Evolutionary conservation across 2,888 invertebrate species (phyloP).

Genomic region (Phania funesta): DNA sequence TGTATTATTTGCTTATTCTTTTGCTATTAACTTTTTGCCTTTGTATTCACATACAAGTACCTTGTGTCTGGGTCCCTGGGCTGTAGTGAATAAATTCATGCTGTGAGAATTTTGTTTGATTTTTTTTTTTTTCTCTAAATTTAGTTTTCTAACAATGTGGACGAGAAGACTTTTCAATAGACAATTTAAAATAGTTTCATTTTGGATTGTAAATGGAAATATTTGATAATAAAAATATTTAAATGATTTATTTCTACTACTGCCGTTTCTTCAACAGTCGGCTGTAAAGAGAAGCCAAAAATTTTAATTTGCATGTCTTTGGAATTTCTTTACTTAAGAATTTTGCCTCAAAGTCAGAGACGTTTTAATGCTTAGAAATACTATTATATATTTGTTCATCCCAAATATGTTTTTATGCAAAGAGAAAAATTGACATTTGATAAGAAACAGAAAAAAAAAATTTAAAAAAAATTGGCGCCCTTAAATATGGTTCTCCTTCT

Average conservation of each 20-base stretch:
- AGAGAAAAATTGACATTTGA: too few species aligned
- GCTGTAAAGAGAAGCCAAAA: too few species aligned
- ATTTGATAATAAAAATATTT: background rate
- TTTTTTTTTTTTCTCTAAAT: background rate
- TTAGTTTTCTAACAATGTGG: background rate
- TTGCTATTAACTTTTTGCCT: constrained; percentile 15
- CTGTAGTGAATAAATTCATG: constrained; percentile 1
- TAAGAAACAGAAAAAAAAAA: too few species aligned
- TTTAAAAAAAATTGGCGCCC: too few species aligned
- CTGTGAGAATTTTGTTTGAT: constrained; percentile 28
- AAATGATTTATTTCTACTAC: background rate
- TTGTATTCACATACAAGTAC: background rate
- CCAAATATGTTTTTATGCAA: too few species aligned
- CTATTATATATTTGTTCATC: too few species aligned
- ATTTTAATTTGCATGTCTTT: too few species aligned
- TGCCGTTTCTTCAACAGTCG: background rate
- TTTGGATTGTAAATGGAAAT: background rate
- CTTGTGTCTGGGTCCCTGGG: background rate
- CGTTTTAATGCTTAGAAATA: too few species aligned
- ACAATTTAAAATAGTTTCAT: constrained; percentile 19
- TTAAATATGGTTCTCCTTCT: too few species aligned
- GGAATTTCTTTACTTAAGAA: too few species aligned
- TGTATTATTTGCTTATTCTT: constrained; percentile 43
- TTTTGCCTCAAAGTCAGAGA: too few species aligned
- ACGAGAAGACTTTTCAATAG: background rate